Evolutionary conservation across 2,888 invertebrate genomes (phyloP).

Genomic region (Macrostomum cliftonense): DNA sequence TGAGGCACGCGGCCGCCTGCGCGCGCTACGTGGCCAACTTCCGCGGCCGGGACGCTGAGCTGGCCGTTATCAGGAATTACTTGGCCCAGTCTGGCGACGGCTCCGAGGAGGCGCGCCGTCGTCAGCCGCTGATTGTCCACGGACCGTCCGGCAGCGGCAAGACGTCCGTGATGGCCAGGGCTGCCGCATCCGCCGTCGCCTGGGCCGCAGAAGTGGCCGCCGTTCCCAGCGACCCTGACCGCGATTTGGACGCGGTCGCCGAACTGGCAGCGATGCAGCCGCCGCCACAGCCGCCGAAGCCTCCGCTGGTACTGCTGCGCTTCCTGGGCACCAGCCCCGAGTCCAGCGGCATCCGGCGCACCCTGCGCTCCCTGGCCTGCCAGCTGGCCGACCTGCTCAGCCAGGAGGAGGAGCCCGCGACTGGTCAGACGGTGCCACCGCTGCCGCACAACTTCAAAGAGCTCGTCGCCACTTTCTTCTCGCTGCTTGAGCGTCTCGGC

Average conservation of each 20-base stretch:
- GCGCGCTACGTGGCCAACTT: slow-evolving; percentile 51
- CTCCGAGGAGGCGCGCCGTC: too few relatives aligned
- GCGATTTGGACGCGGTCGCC: too few relatives aligned
- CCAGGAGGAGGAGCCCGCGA: not conserved
- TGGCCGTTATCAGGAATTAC: slow-evolving; percentile 45
- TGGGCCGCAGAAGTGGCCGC: slow-evolving; percentile 11
- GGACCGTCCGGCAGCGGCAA: slow-evolving; percentile 18
- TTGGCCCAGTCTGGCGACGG: too few relatives aligned
- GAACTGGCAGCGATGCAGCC: too few relatives aligned
- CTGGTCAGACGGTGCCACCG: not conserved
- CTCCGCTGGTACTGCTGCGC: slow-evolving; percentile 13
- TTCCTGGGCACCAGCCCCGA: slow-evolving; percentile 18
- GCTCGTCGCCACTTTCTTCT: not conserved
- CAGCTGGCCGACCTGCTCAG: slow-evolving; percentile 12
- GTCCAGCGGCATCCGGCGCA: slow-evolving; percentile 16
- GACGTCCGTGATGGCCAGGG: slow-evolving; percentile 18
- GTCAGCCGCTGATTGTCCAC: slow-evolving; percentile 21
- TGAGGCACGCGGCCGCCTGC: slow-evolving; percentile 52
- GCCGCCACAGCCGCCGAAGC: slow-evolving; percentile 3
- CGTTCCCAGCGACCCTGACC: too few relatives aligned
- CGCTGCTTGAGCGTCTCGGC: not conserved
- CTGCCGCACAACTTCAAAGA: not conserved
- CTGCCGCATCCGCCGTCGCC: slow-evolving; percentile 12
- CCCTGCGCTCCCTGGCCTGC: slow-evolving; percentile 16
- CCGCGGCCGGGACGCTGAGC: slow-evolving; percentile 49